Evolutionary conservation across 2,797 vertebrate species (phyloP), one percentile per base, ranked within the genome.

Genomic region (Tokudaia muenninki): DNA sequence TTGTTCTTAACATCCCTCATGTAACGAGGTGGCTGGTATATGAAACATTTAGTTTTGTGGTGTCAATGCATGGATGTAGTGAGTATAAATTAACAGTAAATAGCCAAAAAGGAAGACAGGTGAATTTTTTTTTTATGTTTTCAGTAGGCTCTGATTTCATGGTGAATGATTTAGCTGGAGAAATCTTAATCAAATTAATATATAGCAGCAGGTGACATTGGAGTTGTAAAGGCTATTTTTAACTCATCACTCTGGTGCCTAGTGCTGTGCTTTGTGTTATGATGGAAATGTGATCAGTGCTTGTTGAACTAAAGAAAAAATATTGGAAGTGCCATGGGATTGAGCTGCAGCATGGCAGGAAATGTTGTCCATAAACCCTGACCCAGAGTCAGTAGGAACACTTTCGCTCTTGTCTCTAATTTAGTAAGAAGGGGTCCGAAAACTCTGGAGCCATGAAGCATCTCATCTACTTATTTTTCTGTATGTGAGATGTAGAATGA

Each of bases 1-100:
- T 98, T 75, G 37, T 92, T 74, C 34, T 80, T 98, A 31, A 31
- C 17, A 92, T 96, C 97, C 97, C 55, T 97, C 74, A 96, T 77
- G 31, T 96, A 93, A 90, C 41, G 13, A 92, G 57, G 75, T 77
- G 63, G 3, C 63, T 67, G 77, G 3, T 65, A 81, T 92, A 94
- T 94, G 92, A 96, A 96, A 97, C 67, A 8, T 82, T 93, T 74
- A 84, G 44, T 97, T 97, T 89, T 88, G 72, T 82, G 57, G 81
- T 93, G 34, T 78, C 55, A 87, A 97, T 61, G 92, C 34, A 2
- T 34, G 89, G 4, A 24, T 19, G 31, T 95, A 95, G 96, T 96
- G 47, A 92, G 88, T 95, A 96, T 79, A 90, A 96, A 94, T 97
- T 93, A 97, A 96, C 52, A 95, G 26, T 41, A 90, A 94, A 91